Conservation (phyloP, 2,888 invertebrate genomes). For the Anagyrus pseudococci region DNA sequence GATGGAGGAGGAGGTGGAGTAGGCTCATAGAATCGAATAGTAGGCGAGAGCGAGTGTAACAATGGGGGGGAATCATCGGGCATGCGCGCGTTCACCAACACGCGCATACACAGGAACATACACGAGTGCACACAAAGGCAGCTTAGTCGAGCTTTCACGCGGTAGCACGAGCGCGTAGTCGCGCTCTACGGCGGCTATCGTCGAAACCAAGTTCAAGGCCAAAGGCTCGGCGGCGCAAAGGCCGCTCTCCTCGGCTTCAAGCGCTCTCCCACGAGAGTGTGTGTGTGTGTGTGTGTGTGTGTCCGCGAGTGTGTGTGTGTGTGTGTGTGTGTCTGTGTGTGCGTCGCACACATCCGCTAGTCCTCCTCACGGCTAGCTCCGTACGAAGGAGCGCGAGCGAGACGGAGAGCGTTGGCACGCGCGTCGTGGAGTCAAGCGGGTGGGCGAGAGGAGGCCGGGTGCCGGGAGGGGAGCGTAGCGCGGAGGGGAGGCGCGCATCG, state of each 20-base stretch:
- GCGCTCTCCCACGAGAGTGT: conserved; percentile 13
- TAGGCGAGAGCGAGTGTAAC: not conserved
- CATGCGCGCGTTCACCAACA: no score
- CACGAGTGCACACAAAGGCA: conserved; percentile 40
- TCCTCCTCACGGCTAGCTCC: conserved; percentile 25
- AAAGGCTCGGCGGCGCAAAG: conserved; percentile 56
- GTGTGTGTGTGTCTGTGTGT: no score
- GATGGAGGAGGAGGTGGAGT: no score
- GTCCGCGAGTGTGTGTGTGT: no score
- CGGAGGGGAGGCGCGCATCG: no score
- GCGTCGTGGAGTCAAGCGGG: conserved; percentile 46
- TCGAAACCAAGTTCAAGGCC: conserved; percentile 64
- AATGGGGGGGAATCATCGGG: not conserved
- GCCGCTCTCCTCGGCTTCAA: conserved; percentile 51
- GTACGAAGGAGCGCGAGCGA: conserved; percentile 35
- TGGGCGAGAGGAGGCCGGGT: conserved; percentile 54
- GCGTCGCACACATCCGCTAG: conserved; percentile 5
- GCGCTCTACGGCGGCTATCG: conserved; percentile 59
- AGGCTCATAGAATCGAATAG: not conserved
- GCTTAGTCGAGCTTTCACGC: conserved; percentile 54
- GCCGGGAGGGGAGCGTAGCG: no score
- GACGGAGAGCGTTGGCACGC: conserved; percentile 49
- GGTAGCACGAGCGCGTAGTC: conserved; percentile 40
- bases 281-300: no score
- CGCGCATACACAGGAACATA: not conserved